Evolutionary conservation across 2,888 invertebrate genomes (phyloP), one percentile per base, ranked within the genome.

Genomic region (Microctonus aethiopoides): DNA sequence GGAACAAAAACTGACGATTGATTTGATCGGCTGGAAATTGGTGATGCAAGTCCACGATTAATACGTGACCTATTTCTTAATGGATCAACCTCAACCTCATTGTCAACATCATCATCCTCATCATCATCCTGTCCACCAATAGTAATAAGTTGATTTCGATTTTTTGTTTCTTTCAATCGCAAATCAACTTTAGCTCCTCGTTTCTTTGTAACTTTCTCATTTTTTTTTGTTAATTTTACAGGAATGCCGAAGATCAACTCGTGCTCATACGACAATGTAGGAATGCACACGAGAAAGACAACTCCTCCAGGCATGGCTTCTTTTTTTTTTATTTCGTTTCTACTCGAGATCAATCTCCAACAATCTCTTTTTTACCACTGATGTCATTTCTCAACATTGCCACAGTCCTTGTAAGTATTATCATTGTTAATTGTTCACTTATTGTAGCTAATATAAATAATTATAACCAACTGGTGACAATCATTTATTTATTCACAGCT

Each of bases 231-330:
- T 6, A 72, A 71, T 51, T 79, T 80, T 39, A 80, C 67, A 0
- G 83, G 82, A 5, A 78, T 67, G 1, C 90, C 90, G 72, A 89
- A 90, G 65, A 88, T 87, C 20, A 91, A 76, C 52, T 89, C 88
- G 79, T 91, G 90, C 84, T 93, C 92, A 78, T 90, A 90, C 81
- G 90, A 91, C 67, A 91, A 89, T 71, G 92, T 91, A 9, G 93
- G 92, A 77, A 93, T 91, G 79, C 90, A 91, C 71, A 93, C 89
- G 68, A 92, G 83, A 80, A 93, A 93, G 72, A 93, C 89, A 6
- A 92, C 92, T 75, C 92, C 92, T 3, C 83, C 84, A 0, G 85
- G 82, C 84, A 86, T 85, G 11, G n/a, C n/a, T n/a, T n/a, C n/a
- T n/a, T n/a, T n/a, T n/a, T n/a, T n/a, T n/a, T 34, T 6, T 2